Base-by-base conservation (phyloP, 2,888 invertebrate genomes). In the Ellobium chinense region DNA sequence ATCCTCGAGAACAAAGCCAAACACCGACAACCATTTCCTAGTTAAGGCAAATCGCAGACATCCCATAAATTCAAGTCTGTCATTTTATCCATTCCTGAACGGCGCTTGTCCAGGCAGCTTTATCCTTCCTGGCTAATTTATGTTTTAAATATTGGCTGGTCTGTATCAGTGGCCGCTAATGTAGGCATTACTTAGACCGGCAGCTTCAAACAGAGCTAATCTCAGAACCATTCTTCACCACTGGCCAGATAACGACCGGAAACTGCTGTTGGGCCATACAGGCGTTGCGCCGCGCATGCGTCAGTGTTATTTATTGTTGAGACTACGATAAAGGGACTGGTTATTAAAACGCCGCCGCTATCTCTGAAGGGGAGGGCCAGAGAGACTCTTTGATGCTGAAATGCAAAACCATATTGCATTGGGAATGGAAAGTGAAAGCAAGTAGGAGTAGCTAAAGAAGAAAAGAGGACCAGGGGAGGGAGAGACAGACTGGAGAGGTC, bases 231-330 rank as follows among this genome's bases (percentile, higher is more conserved):
- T 46, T 46, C 46, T 18, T 18, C 7, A 46, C 46, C 7, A 18
- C 46, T 18, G 46, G 46, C n/a, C 46, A 46, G 46, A 46, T 46
- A 46, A 46, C 46, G 18, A 46, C 46, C 46, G 46, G 46, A 46
- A 46, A 18, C 46, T 46, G 46, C 9, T 46, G 46, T 7, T 46
- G 18, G 18, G 46, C 7, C 46, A 46, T 46, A 7, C 7, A 46
- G 9, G 27, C 18, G 27, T 37, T 68, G 46, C 12, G 68, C 27
- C 24, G 46, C 12, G 68, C 27, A 46, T 24, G 39, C 39, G 46
- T 27, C 2, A 68, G 18, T 7, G 66, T 68, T 68, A 54, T 69
- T 69, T 69, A 69, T 69, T 54, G 69, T 27, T 29, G 21, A 69
- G 27, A 54, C 46, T 69, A 27, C 21, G 69, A 69, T 69, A 69